Evolutionary conservation across 2,113 vertebrate species (phyloP).

Genomic region (Chaetura pelagica): DNA sequence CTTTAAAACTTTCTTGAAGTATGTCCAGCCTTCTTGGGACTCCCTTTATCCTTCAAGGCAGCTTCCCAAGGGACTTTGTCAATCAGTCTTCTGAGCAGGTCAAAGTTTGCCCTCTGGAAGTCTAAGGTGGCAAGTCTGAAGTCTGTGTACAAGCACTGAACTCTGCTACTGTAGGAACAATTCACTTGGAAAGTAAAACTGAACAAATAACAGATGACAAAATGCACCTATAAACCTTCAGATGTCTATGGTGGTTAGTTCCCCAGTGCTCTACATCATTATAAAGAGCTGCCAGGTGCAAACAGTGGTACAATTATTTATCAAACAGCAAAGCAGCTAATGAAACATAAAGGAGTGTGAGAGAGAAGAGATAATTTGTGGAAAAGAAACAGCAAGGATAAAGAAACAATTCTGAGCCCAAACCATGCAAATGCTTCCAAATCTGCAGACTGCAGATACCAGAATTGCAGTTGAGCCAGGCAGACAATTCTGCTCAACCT

Average conservation of each 20-base stretch:
- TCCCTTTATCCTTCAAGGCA: too few relatives aligned
- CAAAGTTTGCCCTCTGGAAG: too few relatives aligned
- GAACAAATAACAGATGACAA: slow-evolving; percentile 10
- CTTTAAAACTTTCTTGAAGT: too few relatives aligned
- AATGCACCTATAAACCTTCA: slow-evolving; percentile 34
- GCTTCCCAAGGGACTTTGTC: too few relatives aligned
- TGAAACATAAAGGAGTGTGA: slow-evolving; percentile 13
- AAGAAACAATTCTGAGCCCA: slow-evolving; percentile 10
- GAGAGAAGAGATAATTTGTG: neutral
- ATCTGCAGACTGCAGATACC: slow-evolving; percentile 47
- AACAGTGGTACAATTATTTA: slow-evolving; percentile 26
- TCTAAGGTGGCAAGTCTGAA: neutral
- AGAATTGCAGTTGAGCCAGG: slow-evolving; percentile 58
- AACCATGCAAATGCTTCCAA: slow-evolving; percentile 49
- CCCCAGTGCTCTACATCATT: neutral
- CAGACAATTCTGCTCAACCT: slow-evolving; percentile 65
- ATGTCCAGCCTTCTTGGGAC: too few relatives aligned
- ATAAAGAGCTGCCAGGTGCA: slow-evolving; percentile 39
- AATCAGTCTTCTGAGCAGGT: too few relatives aligned
- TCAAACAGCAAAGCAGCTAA: slow-evolving; percentile 31
- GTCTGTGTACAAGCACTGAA: neutral
- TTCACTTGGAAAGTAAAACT: neutral
- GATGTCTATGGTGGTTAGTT: neutral
- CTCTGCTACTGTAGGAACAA: neutral
- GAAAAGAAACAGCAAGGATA: slow-evolving; percentile 2